These are phyloP conservation scores for Natrix natrix DNA, from an alignment of 2,797 vertebrate species.

Conservation along the genomic window DNA sequence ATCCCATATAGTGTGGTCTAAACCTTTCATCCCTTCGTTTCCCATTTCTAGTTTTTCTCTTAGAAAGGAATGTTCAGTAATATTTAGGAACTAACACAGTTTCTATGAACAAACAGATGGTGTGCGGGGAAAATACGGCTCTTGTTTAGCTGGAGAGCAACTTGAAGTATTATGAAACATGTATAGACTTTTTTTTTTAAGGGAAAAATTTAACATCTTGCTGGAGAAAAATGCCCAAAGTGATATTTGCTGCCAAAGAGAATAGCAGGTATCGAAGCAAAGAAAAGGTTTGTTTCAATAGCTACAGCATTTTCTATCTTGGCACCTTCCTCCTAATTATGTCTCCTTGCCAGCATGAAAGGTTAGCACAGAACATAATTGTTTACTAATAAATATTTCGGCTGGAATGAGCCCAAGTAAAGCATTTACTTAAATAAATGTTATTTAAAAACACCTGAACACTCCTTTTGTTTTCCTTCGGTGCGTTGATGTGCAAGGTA, in stretches of 20 bases:
- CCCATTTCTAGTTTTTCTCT: neutral
- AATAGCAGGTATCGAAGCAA: neutral
- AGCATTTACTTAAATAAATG: neutral
- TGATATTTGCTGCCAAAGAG: neutral
- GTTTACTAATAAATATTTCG: neutral
- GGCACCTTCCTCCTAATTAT: neutral
- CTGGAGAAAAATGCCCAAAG: neutral
- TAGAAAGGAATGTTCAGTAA: neutral
- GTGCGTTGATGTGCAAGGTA: neutral
- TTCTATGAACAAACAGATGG: neutral
- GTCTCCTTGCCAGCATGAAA: neutral
- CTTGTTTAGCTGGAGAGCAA: neutral
- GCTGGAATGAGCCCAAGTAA: neutral
- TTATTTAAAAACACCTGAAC: neutral
- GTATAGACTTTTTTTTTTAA: neutral
- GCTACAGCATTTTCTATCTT: neutral
- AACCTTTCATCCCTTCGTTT: neutral
- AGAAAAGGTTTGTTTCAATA: neutral
- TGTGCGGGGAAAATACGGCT: neutral
- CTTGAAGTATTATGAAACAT: neutral
- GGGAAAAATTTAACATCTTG: neutral
- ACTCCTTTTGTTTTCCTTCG: neutral
- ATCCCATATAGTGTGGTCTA: neutral
- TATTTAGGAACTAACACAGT: neutral
- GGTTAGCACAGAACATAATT: neutral